A percentile compares a stretch with the other conserved stretches of the same genome.
Conservation (phyloP, 1,140 invertebrate genomes). For the Brachionus rubens region DNA sequence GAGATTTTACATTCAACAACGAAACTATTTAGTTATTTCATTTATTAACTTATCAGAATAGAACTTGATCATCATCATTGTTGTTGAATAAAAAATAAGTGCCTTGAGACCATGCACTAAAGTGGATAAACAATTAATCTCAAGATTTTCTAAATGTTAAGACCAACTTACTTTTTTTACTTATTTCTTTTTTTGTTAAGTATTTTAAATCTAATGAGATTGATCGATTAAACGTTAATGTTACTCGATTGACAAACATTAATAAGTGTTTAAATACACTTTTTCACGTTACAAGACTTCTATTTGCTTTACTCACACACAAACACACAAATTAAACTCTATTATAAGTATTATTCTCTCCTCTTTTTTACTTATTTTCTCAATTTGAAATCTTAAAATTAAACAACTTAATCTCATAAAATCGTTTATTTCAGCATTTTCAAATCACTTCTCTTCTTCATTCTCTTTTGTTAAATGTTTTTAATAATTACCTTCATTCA, state of each 20-base stretch:
- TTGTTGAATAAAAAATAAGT: no score
- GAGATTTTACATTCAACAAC: neutral
- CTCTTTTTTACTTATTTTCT: no score
- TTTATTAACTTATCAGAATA: conserved; percentile 16
- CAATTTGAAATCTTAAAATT: neutral
- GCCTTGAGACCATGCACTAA: conserved; percentile 1
- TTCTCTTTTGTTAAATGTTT: conserved; percentile 26
- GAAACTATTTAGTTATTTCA: neutral
- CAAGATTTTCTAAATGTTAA: conserved; percentile 21
- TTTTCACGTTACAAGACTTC: conserved; percentile 9
- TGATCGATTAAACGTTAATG: neutral
- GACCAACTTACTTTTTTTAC: neutral
- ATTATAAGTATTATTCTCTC: no score
- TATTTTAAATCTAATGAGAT: conserved; percentile 6
- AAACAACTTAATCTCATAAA: conserved; percentile 35
- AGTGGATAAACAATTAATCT: conserved; percentile 23
- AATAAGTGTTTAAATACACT: conserved; percentile 28
- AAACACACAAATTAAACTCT: no score
- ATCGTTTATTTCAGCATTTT: neutral
- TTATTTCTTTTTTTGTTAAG: no score
- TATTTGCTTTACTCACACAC: no score
- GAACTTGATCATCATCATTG: no score
- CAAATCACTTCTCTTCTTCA: neutral
- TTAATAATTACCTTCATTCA: no score
- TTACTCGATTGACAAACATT: neutral